Conservation (phyloP, 2,797 vertebrate species). For the Micrastur ruficollis region DNA sequence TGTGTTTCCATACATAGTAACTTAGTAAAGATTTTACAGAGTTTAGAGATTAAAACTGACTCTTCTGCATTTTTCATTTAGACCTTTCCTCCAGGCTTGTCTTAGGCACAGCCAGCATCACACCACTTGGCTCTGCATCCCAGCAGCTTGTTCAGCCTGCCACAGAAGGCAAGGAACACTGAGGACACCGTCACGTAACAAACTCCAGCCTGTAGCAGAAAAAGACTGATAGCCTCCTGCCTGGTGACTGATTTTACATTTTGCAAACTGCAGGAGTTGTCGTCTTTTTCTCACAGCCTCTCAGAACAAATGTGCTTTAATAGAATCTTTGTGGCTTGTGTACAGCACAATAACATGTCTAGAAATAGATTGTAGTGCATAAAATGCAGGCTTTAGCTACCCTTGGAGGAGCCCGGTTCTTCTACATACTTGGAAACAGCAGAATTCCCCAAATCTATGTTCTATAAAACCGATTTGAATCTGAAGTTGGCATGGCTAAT, state of each 20-base stretch:
- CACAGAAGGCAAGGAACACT: neutral
- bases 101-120: neutral
- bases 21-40: neutral
- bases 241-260: neutral
- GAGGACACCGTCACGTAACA: accelerated
- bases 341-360: neutral
- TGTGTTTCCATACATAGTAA: constrained; percentile 19
- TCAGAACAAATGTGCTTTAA: neutral
- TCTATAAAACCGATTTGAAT: neutral
- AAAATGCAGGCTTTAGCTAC: neutral
- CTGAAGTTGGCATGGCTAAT: neutral
- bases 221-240: neutral
- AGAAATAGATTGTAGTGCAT: neutral
- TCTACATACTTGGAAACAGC: neutral
- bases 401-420: neutral
- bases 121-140: neutral
- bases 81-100: neutral
- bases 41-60: neutral
- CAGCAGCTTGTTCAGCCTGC: neutral
- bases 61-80: neutral
- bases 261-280: neutral
- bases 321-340: neutral
- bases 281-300: neutral
- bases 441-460: accelerated
- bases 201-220: neutral